Evolutionary conservation across 2,888 invertebrate species (phyloP).

Genomic region (Orchesella flavescens): DNA sequence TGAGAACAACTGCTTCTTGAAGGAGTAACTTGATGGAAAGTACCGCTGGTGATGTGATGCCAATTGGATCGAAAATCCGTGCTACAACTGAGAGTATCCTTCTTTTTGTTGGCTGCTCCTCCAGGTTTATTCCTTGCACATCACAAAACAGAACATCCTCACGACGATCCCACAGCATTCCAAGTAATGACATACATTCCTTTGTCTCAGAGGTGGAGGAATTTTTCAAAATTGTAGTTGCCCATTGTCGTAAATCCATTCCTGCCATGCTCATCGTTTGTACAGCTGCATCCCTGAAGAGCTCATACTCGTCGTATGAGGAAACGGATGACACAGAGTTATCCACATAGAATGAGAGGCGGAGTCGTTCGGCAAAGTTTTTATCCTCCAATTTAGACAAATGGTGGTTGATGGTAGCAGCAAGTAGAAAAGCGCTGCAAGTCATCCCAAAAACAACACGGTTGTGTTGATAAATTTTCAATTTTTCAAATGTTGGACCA

Average conservation of each 20-base stretch:
- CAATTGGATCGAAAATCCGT: conserved; percentile 30
- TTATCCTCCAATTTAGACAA: not conserved
- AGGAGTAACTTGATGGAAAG: conserved; percentile 45
- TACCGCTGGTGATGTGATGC: conserved; percentile 1
- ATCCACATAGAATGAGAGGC: conserved; percentile 16
- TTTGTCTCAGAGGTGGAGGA: too few relatives aligned
- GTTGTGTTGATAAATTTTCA: not conserved
- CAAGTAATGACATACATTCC: not conserved
- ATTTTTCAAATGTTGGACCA: not conserved
- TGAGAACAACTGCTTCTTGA: conserved; percentile 57
- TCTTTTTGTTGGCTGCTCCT: conserved; percentile 20
- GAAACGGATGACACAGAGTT: not conserved
- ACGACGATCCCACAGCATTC: not conserved
- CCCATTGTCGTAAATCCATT: conserved; percentile 33
- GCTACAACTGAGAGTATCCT: conserved; percentile 14
- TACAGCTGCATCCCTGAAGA: not conserved
- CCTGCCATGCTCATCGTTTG: not conserved
- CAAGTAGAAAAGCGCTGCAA: conserved; percentile 23
- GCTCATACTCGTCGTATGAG: not conserved
- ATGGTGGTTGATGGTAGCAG: not conserved
- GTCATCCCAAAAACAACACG: conserved; percentile 21
- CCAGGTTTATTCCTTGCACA: not conserved
- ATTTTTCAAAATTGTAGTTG: too few relatives aligned
- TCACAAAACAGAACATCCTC: not conserved
- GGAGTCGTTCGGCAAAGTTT: not conserved